A percentile compares a stretch with the other conserved stretches of the same genome.
Conservation (phyloP, 2,888 invertebrate genomes). For the Rhagonycha lutea region DNA sequence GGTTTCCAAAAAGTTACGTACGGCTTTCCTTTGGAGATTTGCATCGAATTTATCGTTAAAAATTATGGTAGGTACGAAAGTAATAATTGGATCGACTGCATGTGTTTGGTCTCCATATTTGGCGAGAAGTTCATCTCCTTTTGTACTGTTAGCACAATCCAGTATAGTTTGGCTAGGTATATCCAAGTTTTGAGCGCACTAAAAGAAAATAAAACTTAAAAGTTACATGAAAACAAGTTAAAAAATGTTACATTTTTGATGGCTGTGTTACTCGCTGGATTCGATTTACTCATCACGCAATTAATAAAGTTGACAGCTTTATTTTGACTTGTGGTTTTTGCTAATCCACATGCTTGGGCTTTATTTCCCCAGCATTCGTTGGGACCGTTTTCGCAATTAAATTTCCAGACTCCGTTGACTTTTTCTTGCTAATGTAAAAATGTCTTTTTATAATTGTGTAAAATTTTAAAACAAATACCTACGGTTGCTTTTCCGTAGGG, state of each 20-base stretch:
- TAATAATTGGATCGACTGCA: slow-evolving; percentile 42
- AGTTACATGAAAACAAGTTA: not conserved
- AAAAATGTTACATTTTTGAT: slow-evolving; percentile 34
- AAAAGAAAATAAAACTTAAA: slow-evolving; percentile 24
- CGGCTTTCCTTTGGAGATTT: slow-evolving; percentile 28
- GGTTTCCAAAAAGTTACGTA: slow-evolving; percentile 35
- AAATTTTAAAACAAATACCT: not conserved
- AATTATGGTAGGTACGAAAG: slow-evolving; percentile 54
- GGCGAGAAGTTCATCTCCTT: slow-evolving; percentile 50
- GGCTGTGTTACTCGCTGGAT: slow-evolving; percentile 30
- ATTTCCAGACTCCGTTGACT: slow-evolving; percentile 42
- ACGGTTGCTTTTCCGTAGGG: slow-evolving; percentile 61
- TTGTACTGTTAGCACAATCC: slow-evolving; percentile 41
- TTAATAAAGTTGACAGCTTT: slow-evolving; percentile 46
- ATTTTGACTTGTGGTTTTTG: slow-evolving; percentile 41
- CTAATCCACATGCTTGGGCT: slow-evolving; percentile 56
- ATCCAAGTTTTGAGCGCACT: slow-evolving; percentile 50
- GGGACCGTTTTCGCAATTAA: slow-evolving; percentile 57
- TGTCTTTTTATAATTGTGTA: not conserved
- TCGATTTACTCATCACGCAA: slow-evolving; percentile 51
- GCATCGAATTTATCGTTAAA: slow-evolving; percentile 48
- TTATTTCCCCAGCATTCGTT: slow-evolving; percentile 57
- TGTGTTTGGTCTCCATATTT: slow-evolving; percentile 50
- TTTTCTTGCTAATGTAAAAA: slow-evolving; percentile 3
- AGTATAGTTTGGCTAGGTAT: slow-evolving; percentile 41